Evolutionary conservation across 2,113 vertebrate species (phyloP), one percentile per base, ranked within the genome.

Genomic region (Onychorhynchus coronatus): DNA sequence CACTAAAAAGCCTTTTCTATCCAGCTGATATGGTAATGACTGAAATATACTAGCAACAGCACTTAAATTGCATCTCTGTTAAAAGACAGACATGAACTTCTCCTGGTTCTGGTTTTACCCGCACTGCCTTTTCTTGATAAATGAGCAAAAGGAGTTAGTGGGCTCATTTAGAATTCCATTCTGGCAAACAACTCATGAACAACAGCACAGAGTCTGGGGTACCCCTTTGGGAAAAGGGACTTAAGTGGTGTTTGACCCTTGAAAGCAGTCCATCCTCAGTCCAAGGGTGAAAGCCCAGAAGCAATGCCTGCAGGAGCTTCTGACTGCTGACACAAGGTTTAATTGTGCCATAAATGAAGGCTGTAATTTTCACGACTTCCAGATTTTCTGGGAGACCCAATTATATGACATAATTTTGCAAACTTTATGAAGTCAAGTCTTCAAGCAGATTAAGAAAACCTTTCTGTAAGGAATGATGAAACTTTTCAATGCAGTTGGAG

Each of bases 1-100:
- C 86, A 84, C 88, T 73, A 94, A 71, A 91, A 96, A 88, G n/a
- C 17, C 68, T 88, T 86, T 96, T 86, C 68, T 30, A 91, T 46
- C 63, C 79, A 88, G 44, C 62, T 92, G 83, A 73, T 80, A 86
- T 3, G 30, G 14, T 77, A 80, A 80, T 73, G 46, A 53, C 81
- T 62, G 37, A 92, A 78, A 63, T 66, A 55, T 53, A 95, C 11
- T 49, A 76, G 59, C 53, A 91, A 73, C 14, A 47, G 66, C 2
- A 9, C 23, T 53, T 31, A 41, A 88, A 90, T 41, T 86, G 79
- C 53, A 53, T 41, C 27, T 83, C n/a, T 80, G 33, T 41, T 62
- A 62, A 42, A 83, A 73, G 49, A 78, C 20, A 86, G 58, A 59
- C 23, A 35, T 6, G 9, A 53, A n/a, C n/a, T n/a, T n/a, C 49